Percentiles rank a stretch among this genome's conserved stretches.
Evolutionary conservation across 2,113 vertebrate species (phyloP).

Genomic region (Corythornis cristatus): DNA sequence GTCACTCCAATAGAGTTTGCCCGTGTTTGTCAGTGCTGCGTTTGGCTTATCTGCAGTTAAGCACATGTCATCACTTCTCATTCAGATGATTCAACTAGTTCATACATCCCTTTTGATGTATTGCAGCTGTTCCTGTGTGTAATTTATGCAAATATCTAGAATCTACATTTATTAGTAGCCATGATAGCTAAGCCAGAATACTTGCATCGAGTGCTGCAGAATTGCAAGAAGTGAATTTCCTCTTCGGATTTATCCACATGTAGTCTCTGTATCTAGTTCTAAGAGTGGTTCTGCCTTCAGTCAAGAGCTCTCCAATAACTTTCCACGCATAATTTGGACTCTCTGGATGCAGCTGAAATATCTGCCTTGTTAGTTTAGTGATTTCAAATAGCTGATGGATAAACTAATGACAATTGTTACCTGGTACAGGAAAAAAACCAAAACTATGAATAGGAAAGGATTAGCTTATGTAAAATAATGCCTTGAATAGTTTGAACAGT

Average conservation of each 20-base stretch:
- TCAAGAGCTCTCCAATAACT: background rate
- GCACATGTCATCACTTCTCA: conserved; percentile 54
- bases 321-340: background rate
- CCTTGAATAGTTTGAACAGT: background rate
- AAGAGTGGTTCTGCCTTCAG: background rate
- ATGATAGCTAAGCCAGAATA: background rate
- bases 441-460: background rate
- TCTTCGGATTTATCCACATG: background rate
- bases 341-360: background rate
- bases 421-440: background rate
- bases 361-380: background rate
- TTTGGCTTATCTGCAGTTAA: conserved; percentile 21
- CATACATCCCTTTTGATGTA: conserved; percentile 49
- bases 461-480: background rate
- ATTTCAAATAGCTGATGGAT: background rate
- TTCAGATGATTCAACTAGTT: conserved; percentile 43
- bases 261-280: background rate
- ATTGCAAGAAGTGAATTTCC: background rate
- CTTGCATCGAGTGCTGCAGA: background rate
- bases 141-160: conserved; percentile 54
- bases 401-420: background rate
- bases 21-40: background rate
- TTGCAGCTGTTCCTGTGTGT: conserved; percentile 60
- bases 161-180: conserved; percentile 33
- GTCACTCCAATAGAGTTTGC: conserved; percentile 15